Conservation (phyloP, 2,113 vertebrate genomes). For the Proteles cristata region DNA sequence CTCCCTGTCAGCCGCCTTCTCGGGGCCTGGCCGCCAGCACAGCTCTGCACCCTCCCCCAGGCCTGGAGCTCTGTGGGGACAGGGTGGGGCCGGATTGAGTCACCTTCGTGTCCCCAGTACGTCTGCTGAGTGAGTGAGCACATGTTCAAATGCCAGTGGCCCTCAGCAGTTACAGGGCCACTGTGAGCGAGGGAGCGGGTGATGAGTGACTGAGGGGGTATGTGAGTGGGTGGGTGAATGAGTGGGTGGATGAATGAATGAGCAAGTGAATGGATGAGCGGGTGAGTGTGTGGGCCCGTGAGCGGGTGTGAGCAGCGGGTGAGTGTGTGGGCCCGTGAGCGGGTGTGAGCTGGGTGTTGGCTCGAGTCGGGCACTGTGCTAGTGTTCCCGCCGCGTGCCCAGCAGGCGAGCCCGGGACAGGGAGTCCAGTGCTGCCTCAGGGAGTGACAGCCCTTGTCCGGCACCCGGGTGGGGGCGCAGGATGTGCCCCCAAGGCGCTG, state of each 20-base stretch:
- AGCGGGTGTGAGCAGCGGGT: too few relatives aligned
- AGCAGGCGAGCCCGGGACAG: not conserved
- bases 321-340: too few relatives aligned
- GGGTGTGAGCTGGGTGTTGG: rapidly evolving
- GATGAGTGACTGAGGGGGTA: not conserved
- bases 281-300: not conserved
- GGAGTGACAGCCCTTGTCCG: not conserved
- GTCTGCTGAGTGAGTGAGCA: not conserved
- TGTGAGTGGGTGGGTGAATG: not conserved
- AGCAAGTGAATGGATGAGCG: not conserved
- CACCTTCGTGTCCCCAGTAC: not conserved
- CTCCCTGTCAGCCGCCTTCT: not conserved
- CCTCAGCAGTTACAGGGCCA: not conserved
- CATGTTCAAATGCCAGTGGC: not conserved
- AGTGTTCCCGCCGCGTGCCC: rapidly evolving
- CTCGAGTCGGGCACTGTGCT: not conserved
- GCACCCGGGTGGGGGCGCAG: rapidly evolving
- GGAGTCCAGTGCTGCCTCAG: rapidly evolving
- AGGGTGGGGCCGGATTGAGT: not conserved
- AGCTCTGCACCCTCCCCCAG: rapidly evolving
- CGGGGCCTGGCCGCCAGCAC: not conserved
- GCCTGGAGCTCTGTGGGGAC: not conserved
- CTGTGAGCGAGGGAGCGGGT: rapidly evolving
- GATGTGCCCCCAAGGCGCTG: rapidly evolving
- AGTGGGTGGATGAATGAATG: rapidly evolving